phyloP scores from a whole-genome alignment of 2,113 vertebrate species.

The Oxygymnocypris stewartii region DNA sequence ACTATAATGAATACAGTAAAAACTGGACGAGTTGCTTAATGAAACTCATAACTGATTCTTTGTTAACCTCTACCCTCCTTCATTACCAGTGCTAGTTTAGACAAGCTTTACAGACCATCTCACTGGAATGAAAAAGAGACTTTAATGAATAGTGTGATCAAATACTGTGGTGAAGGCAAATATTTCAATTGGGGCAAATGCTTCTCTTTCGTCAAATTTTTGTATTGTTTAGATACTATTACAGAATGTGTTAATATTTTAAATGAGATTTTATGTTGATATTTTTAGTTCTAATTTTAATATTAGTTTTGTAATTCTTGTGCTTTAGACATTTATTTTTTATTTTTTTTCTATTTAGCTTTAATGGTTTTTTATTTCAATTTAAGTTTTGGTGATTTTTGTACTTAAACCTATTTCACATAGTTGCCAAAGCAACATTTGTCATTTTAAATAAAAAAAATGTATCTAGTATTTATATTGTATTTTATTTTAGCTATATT shows the following conservation, averaged over 20 bases:
- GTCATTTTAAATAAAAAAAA: too few species aligned
- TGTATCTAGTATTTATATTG: too few species aligned
- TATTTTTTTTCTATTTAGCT: not conserved
- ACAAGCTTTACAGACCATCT: not conserved
- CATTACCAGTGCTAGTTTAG: not conserved
- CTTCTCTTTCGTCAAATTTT: not conserved
- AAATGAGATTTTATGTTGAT: not conserved
- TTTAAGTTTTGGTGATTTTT: not conserved
- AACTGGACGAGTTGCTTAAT: not conserved
- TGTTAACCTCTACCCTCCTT: not conserved
- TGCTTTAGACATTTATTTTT: not conserved
- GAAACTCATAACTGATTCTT: not conserved
- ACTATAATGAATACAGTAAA: slow-evolving; percentile 55
- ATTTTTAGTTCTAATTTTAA: not conserved
- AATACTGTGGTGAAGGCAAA: not conserved
- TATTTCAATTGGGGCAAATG: not conserved
- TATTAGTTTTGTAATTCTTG: not conserved
- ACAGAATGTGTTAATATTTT: not conserved
- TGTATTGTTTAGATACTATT: not conserved
- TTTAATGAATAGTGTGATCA: not conserved
- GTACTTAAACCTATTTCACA: not conserved
- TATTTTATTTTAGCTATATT: not conserved
- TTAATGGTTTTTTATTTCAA: not conserved
- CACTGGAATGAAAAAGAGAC: not conserved
- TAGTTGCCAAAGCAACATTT: not conserved